Conservation (phyloP, 2,113 vertebrate species). For the Proterorhinus semilunaris region DNA sequence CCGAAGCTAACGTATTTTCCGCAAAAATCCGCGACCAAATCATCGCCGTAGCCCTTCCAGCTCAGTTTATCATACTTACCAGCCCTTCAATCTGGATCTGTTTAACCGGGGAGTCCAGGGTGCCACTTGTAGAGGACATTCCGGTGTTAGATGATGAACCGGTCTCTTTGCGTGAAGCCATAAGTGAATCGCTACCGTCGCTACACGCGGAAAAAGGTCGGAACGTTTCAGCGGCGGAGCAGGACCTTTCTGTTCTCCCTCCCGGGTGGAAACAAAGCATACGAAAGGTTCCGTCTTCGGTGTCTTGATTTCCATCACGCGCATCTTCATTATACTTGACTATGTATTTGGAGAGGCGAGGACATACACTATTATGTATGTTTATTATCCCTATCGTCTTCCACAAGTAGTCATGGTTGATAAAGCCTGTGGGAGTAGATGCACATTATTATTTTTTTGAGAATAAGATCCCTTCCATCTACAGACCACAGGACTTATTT, state of each 20-base stretch:
- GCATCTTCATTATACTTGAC: no score
- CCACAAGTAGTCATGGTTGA: no score
- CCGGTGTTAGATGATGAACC: neutral
- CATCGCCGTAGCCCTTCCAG: accelerated
- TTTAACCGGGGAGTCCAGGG: conserved; percentile 73
- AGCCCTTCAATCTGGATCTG: conserved; percentile 75
- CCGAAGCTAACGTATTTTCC: neutral
- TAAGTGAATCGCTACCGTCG: conserved; percentile 11
- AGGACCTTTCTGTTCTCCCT: neutral
- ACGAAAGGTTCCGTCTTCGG: accelerated
- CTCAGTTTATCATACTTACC: conserved; percentile 46
- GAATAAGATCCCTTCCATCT: no score
- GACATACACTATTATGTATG: no score
- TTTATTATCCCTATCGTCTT: no score
- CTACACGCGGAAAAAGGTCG: conserved; percentile 51
- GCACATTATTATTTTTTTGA: no score
- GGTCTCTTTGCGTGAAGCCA: conserved; percentile 59
- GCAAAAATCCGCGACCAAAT: accelerated
- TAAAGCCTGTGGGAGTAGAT: no score
- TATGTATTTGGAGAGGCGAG: no score
- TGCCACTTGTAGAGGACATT: conserved; percentile 41
- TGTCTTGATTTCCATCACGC: no score
- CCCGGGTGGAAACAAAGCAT: conserved; percentile 50
- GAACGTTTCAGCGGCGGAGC: conserved; percentile 38
- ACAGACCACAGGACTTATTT: no score